Evolutionary conservation across 2,113 vertebrate genomes (phyloP).

Genomic region (Periophthalmus modestus): DNA sequence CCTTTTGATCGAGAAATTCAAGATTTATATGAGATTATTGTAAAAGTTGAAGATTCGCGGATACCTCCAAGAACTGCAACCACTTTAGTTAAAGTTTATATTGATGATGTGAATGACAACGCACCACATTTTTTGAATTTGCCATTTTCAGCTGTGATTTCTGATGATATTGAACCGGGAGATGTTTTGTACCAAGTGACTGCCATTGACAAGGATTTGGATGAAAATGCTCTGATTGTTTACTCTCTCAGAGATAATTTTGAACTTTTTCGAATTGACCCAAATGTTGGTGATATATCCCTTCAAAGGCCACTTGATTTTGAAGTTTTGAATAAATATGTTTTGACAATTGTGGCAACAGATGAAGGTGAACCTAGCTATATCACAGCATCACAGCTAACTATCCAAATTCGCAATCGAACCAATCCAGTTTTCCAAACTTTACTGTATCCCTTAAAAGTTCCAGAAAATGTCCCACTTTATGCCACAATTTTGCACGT

Average conservation of each 20-base stretch:
- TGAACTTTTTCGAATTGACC: constrained; percentile 90
- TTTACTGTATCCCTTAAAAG: constrained; percentile 86
- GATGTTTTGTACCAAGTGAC: constrained; percentile 92
- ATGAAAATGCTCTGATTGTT: constrained; percentile 82
- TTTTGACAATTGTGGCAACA: constrained; percentile 82
- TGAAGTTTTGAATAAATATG: constrained; percentile 89
- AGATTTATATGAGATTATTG: constrained; percentile 80
- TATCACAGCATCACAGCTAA: constrained; percentile 79
- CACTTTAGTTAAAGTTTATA: constrained; percentile 82
- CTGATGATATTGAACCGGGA: constrained; percentile 88
- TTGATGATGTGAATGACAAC: constrained; percentile 93
- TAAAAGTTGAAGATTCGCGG: constrained; percentile 86
- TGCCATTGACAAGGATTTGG: constrained; percentile 85
- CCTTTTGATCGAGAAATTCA: constrained; percentile 87
- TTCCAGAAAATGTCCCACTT: constrained; percentile 89
- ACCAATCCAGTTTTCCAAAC: constrained; percentile 93
- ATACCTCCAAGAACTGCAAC: constrained; percentile 83
- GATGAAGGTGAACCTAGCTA: constrained; percentile 85
- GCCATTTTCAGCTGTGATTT: constrained; percentile 85
- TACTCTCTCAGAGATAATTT: constrained; percentile 88
- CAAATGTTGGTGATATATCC: constrained; percentile 88
- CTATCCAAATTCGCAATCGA: constrained; percentile 89
- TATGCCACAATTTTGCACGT: constrained; percentile 92
- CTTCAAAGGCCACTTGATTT: constrained; percentile 90
- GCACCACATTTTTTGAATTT: constrained; percentile 85